Evolutionary conservation across 1,140 invertebrate species (phyloP).

Genomic region (Lerema accius): DNA sequence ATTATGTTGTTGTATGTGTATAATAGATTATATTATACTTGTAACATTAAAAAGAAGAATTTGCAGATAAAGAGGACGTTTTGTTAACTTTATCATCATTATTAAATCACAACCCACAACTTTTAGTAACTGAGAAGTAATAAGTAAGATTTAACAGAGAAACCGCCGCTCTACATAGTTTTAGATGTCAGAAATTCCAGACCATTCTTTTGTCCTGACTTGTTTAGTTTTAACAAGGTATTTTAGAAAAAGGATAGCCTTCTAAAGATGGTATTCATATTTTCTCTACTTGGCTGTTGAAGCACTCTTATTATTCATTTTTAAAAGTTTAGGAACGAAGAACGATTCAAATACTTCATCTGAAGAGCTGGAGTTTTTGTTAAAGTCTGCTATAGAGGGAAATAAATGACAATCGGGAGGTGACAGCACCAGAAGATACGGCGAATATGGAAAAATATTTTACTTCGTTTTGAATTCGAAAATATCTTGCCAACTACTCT

Average conservation of each 20-base stretch:
- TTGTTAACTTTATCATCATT: no score
- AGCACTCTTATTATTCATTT: constrained; percentile 18
- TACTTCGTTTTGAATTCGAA: background rate
- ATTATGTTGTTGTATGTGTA: no score
- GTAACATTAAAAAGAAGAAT: no score
- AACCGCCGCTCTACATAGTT: no score
- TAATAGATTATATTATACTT: no score
- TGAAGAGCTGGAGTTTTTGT: background rate
- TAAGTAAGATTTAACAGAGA: no score
- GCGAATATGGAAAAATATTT: background rate
- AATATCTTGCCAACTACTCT: background rate
- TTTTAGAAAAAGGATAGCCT: background rate
- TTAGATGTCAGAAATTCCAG: no score
- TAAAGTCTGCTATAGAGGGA: background rate
- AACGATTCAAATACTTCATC: constrained; percentile 25
- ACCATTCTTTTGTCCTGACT: no score
- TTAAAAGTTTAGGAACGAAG: constrained; percentile 27
- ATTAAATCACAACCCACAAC: no score
- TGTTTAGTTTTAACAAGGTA: no score
- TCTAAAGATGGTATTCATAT: background rate
- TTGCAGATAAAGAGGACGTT: no score
- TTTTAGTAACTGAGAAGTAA: no score
- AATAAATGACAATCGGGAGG: background rate
- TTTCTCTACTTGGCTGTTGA: background rate
- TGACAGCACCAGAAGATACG: background rate